Percentiles rank a stretch among this genome's conserved stretches.
Evolutionary conservation across 1,140 invertebrate genomes (phyloP).

Genomic region (Stratiolaelaps scimitus): DNA sequence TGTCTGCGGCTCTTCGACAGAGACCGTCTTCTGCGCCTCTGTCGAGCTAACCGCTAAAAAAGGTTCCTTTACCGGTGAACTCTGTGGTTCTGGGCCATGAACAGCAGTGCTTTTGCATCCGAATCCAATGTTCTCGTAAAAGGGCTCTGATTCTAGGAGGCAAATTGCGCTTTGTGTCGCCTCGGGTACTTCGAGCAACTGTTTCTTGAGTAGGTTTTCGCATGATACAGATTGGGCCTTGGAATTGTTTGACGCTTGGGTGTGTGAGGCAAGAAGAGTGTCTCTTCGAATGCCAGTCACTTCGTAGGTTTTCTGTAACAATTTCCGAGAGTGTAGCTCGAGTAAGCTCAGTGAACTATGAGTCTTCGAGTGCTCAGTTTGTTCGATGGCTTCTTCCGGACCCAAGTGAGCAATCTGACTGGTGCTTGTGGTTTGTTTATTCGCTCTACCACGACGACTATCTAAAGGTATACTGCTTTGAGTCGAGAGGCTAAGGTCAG

Average conservation of each 20-base stretch:
- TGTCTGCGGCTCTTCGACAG: conserved; percentile 4
- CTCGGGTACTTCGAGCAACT: not conserved
- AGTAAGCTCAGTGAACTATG: not conserved
- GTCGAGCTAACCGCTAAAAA: conserved; percentile 26
- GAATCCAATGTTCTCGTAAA: conserved; percentile 18
- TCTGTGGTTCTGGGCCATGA: conserved; percentile 17
- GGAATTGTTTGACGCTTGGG: too few species aligned
- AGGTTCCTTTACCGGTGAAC: conserved; percentile 13
- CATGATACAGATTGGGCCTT: not conserved
- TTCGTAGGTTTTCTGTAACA: too few species aligned
- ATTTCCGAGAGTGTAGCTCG: too few species aligned
- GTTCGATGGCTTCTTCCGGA: not conserved
- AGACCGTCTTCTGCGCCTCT: conserved; percentile 23
- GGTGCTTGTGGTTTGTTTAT: not conserved
- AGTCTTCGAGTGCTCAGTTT: not conserved
- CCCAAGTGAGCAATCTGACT: not conserved
- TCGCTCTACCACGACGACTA: not conserved
- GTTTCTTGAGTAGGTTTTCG: conserved; percentile 22
- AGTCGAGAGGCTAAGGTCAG: conserved; percentile 4
- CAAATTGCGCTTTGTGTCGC: not conserved
- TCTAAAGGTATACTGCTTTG: not conserved
- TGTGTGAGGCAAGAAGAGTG: too few species aligned
- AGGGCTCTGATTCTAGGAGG: conserved; percentile 14
- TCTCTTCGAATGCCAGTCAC: too few species aligned
- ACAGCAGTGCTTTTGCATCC: conserved; percentile 9